phyloP scores from a whole-genome alignment of 2,797 vertebrate genomes.

The Xyrichtys novacula region DNA sequence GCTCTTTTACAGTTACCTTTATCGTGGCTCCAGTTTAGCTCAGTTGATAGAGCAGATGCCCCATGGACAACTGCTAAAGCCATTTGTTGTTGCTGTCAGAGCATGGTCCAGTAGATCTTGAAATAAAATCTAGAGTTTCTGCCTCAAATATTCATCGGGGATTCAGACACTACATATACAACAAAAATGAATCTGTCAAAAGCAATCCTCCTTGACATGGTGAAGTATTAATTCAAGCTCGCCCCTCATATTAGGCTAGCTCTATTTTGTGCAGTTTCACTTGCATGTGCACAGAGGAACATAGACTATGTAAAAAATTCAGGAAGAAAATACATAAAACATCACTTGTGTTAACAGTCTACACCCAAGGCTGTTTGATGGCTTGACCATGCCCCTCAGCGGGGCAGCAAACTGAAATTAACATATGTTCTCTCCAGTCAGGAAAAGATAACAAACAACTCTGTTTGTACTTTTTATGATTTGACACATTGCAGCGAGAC shows the following conservation, averaged over 20 bases:
- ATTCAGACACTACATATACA: neutral
- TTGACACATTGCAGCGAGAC: conserved; percentile 21
- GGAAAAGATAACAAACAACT: conserved; percentile 4
- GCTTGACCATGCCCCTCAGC: conserved; percentile 18
- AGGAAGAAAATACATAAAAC: neutral
- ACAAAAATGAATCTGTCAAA: no score
- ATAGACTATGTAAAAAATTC: neutral
- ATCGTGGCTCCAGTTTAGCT: no score
- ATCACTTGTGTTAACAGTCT: neutral
- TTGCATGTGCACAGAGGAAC: neutral
- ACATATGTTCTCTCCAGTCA: conserved; percentile 12
- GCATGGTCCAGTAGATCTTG: neutral
- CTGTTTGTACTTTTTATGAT: conserved; percentile 11
- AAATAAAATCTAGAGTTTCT: neutral
- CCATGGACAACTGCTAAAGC: no score
- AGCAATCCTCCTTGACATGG: neutral
- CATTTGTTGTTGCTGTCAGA: no score
- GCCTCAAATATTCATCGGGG: neutral
- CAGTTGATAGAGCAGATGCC: no score
- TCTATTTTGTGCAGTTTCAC: neutral
- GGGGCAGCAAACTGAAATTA: conserved; percentile 23
- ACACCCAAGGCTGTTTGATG: neutral
- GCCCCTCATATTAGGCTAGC: neutral
- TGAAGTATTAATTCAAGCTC: neutral
- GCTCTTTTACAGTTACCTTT: no score